Evolutionary conservation across 2,797 vertebrate genomes (phyloP), one percentile per base, ranked within the genome.

Genomic region (Gadopsis bispinosus): DNA sequence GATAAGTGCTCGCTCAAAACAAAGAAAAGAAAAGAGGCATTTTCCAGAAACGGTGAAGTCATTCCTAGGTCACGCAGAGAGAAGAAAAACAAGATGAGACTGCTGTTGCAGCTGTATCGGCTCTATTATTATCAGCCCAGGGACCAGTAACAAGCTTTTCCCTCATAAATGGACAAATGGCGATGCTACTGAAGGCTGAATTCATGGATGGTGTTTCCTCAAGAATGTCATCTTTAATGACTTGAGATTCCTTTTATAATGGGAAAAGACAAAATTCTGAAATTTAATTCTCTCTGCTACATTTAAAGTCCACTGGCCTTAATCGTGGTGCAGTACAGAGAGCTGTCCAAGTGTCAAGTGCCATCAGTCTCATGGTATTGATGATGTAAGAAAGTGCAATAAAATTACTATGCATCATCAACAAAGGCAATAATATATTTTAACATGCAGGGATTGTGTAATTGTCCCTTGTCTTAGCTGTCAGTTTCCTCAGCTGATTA

Each of bases 241-340:
- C 67, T 53, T 8, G 20, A 48, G 59, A 77, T 64, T 73, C 29
- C 6, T 50, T 20, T 75, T 69, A 70, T 70, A 85, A 83, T 64
- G 41, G 51, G 16, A 37, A 75, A 71, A 63, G 50, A 65, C 37
- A 67, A 67, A 81, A 81, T 75, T 45, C 56, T 83, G 64, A 75
- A 56, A 82, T 79, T 85, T 55, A 77, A 84, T 88, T 80, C 4
- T 73, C 69, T 73, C n/a, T 80, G 77, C 77, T 53, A 70, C 67
- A 70, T 83, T 81, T 73, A 73, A 71, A 69, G 45, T 67, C 62
- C 31, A 19, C 59, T 70, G 66, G 63, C n/a, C 69, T 67, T 79
- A 60, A 72, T 80, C 73, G 65, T 9, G 26, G 39, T 17, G 55
- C 66, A 41, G 76, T 20, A 26, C 64, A 51, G 79, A n/a, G 71